Evolutionary conservation across 2,113 vertebrate species (phyloP), one percentile per base, ranked within the genome.

Genomic region (Tichodroma muraria): DNA sequence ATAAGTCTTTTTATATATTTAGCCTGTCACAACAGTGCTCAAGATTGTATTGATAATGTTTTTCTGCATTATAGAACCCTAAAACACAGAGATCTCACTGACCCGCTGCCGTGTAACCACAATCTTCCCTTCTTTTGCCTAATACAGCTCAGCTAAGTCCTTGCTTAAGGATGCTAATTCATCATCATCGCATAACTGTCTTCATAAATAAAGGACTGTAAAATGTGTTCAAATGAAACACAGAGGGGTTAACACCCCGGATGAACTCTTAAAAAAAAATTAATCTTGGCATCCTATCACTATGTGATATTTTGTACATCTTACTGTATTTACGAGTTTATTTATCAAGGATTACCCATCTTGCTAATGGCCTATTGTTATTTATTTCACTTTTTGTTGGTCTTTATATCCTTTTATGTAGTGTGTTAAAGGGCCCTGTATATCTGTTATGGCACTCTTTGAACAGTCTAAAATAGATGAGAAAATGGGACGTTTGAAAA

Each of bases 221-320:
- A 97, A 95, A 84, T 97, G 93, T 98, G 96, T 98, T 98, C 95
- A 97, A 68, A 96, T 97, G 95, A 97, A 98, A 98, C 97, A 97
- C 97, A 97, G 94, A 97, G 97, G 98, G 97, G 97, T 97, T 97
- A 96, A 78, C 61, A 56, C 69, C 94, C 91, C 97, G 27, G 80
- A 97, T 97, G 97, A 98, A 98, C 98, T 98, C 97, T 98, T 95
- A 91, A 94, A 95, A 92, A 93, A 94, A 95, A 97, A 91, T 97
- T 98, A 98, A 98, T 98, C 97, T 98, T 98, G 98, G 98, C 98
- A 98, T 98, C 98, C 98, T 98, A 98, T 99, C 98, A 99, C 98
- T 99, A 98, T 99, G 98, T 99, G 98, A 99, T 99, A 98, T 98
- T 98, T 98, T 99, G 98, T 99, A 99, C 98, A 98, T 98, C 98